Percentiles rank a stretch among this genome's conserved stretches.
Evolutionary conservation across 1,140 invertebrate genomes (phyloP).

Genomic region (Agrypnia vestita): DNA sequence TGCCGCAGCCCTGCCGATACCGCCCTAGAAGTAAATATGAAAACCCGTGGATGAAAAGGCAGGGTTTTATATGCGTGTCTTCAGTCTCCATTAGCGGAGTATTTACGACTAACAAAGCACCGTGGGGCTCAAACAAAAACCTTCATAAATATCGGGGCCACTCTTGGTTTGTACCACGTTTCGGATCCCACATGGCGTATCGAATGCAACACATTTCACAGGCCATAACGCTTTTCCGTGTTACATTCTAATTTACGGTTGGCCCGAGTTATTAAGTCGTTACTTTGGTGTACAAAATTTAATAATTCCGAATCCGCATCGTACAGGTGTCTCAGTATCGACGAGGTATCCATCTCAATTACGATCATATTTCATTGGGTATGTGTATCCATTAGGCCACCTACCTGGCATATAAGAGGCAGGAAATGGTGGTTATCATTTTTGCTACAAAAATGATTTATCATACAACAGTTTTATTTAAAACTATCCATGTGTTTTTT

Average conservation of each 20-base stretch:
- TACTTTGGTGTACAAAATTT: slow-evolving; percentile 13
- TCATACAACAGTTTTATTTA: too few relatives aligned
- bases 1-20: too few relatives aligned
- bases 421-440: too few relatives aligned
- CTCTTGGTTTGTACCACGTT: slow-evolving; percentile 19
- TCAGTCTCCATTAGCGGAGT: slow-evolving; percentile 32
- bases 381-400: not conserved
- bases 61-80: slow-evolving; percentile 4
- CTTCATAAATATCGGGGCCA: slow-evolving; percentile 36
- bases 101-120: slow-evolving; percentile 38
- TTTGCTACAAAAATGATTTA: too few relatives aligned
- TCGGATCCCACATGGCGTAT: slow-evolving; percentile 43
- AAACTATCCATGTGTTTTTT: too few relatives aligned
- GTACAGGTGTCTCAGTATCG: too few relatives aligned
- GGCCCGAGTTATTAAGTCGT: slow-evolving; percentile 34
- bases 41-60: not conserved
- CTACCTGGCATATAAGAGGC: too few relatives aligned
- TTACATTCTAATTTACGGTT: slow-evolving; percentile 33
- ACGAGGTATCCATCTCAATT: not conserved
- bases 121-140: slow-evolving; percentile 39
- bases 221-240: slow-evolving; percentile 32
- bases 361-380: not conserved
- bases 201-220: slow-evolving; percentile 46
- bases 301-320: not conserved
- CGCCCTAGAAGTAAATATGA: slow-evolving; percentile 16